A percentile compares a stretch with the other conserved stretches of the same genome.
Conservation (phyloP, 2,888 invertebrate species). For the Thyatira batis region DNA sequence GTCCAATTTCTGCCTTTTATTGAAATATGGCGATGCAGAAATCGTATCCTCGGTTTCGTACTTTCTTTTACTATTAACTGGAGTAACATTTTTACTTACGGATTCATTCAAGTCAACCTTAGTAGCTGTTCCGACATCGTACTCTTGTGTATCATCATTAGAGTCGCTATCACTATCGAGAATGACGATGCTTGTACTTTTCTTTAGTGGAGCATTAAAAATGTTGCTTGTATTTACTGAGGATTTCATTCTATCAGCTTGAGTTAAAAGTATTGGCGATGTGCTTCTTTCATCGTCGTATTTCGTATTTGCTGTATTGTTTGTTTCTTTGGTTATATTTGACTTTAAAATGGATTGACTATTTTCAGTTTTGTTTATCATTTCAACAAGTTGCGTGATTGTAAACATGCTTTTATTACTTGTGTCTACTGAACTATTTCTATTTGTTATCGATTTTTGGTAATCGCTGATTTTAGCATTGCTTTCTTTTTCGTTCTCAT, state of each 20-base stretch:
- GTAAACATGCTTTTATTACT: constrained; percentile 69
- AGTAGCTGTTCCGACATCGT: constrained; percentile 32
- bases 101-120: constrained; percentile 10
- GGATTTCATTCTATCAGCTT: constrained; percentile 52
- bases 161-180: constrained; percentile 69
- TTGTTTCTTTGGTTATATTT: not conserved
- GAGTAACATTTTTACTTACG: constrained; percentile 13
- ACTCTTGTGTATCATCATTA: constrained; percentile 44
- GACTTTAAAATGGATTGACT: constrained; percentile 19
- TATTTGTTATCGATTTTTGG: constrained; percentile 18
- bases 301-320: not conserved
- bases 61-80: constrained; percentile 52
- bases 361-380: constrained; percentile 61
- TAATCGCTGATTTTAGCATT: not conserved
- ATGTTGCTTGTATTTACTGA: constrained; percentile 15
- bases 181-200: constrained; percentile 53
- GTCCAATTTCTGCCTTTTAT: constrained; percentile 59
- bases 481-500: constrained; percentile 17
- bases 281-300: constrained; percentile 44
- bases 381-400: constrained; percentile 71
- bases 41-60: constrained; percentile 38
- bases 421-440: constrained; percentile 32
- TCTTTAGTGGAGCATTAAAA: constrained; percentile 20
- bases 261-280: constrained; percentile 68
- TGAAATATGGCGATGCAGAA: constrained; percentile 66